phyloP scores from a whole-genome alignment of 2,797 vertebrate species.

The Phaenicophaeus curvirostris region DNA sequence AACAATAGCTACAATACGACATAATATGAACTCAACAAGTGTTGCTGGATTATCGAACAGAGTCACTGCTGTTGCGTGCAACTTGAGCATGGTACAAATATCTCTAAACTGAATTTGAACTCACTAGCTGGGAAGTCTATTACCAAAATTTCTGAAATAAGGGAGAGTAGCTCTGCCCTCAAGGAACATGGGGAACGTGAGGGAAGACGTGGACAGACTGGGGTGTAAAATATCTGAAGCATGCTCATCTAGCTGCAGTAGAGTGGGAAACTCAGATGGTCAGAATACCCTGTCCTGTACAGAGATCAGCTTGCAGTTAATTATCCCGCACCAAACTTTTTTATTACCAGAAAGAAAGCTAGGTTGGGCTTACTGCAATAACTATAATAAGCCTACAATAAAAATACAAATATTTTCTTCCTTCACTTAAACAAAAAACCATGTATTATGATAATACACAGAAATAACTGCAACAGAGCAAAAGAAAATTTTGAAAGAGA shows the following conservation, averaged over 20 bases:
- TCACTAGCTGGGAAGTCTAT: neutral
- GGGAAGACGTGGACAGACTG: neutral
- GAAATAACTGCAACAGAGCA: neutral
- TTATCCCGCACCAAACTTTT: neutral
- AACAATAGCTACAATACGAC: neutral
- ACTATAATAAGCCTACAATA: neutral
- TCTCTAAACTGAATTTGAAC: neutral
- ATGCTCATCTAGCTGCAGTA: neutral
- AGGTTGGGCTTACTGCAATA: neutral
- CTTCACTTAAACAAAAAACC: neutral
- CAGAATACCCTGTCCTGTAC: neutral
- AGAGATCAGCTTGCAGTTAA: neutral
- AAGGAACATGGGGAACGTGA: neutral
- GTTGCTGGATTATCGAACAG: neutral
- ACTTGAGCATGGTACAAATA: neutral
- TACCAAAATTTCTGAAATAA: neutral
- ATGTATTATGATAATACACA: neutral
- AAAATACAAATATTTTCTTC: neutral
- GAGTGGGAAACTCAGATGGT: neutral
- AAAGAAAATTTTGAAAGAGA: neutral
- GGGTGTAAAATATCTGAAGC: neutral
- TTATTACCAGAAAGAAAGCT: neutral
- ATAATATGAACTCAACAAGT: too few species aligned
- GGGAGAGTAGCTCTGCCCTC: neutral
- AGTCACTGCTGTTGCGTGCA: fast-evolving